These are phyloP conservation scores for Stichodactyla helianthus DNA, from an alignment of 64 coral and sea anemone species.

Conservation along the genomic window DNA sequence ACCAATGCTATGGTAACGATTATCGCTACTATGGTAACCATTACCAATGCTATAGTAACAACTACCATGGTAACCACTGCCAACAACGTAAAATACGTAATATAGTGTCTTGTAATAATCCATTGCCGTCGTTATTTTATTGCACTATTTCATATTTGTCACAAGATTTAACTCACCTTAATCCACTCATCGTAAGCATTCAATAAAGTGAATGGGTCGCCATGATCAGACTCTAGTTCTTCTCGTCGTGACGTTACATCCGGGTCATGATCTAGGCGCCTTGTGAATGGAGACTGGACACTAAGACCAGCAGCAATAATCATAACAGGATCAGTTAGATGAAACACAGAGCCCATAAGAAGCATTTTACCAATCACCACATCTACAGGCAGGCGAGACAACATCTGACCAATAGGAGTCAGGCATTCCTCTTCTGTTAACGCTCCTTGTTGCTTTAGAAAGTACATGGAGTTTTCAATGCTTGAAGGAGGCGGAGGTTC, in stretches of 20 bases:
- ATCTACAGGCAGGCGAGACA: slow-evolving; percentile 87
- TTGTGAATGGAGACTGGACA: slow-evolving; percentile 96
- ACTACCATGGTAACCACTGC: no score
- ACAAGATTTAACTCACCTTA: slow-evolving; percentile 29
- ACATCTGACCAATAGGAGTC: slow-evolving; percentile 65
- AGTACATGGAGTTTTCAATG: slow-evolving; percentile 86
- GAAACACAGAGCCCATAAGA: slow-evolving; percentile 95
- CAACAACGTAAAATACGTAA: no score
- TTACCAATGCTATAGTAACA: no score
- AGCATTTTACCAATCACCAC: slow-evolving; percentile 99
- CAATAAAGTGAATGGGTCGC: slow-evolving; percentile 90
- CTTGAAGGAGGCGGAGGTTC: slow-evolving; percentile 85
- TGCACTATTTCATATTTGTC: neutral
- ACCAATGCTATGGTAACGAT: no score
- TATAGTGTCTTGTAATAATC: no score
- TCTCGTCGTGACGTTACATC: slow-evolving; percentile 78
- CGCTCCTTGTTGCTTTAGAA: slow-evolving; percentile 82
- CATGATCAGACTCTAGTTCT: slow-evolving; percentile 91
- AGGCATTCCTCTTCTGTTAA: slow-evolving; percentile 48
- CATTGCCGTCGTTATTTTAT: no score
- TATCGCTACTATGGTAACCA: no score
- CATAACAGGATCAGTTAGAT: slow-evolving; percentile 87
- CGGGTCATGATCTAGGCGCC: slow-evolving; percentile 79
- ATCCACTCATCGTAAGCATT: slow-evolving; percentile 98
- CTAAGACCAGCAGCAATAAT: slow-evolving; percentile 92